These are phyloP conservation scores for Sminthurinus aureus DNA, from an alignment of 2,888 invertebrate genomes.

Conservation along the genomic window DNA sequence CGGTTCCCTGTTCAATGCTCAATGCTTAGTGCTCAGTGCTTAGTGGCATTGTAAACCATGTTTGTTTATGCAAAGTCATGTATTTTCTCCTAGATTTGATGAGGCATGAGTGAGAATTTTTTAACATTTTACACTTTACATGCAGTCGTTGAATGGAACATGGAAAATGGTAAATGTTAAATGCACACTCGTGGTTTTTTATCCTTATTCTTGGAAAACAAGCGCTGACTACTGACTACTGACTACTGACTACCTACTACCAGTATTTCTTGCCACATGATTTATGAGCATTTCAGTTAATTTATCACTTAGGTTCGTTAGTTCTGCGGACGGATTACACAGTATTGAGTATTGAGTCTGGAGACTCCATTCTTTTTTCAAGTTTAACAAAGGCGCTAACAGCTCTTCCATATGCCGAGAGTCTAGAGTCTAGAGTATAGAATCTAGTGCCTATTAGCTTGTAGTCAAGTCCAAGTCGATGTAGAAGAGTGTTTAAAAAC, in stretches of 20 bases:
- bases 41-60: neutral
- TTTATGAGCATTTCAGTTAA: conserved; percentile 50
- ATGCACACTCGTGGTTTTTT: neutral
- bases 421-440: neutral
- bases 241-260: conserved; percentile 9
- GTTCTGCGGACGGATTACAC: neutral
- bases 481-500: too few species aligned
- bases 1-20: too few species aligned
- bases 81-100: neutral
- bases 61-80: conserved; percentile 28
- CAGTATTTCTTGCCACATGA: conserved; percentile 53
- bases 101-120: neutral
- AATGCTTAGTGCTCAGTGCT: too few species aligned
- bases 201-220: neutral
- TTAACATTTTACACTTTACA: neutral
- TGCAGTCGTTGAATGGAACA: too few species aligned
- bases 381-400: neutral
- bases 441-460: too few species aligned
- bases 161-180: too few species aligned
- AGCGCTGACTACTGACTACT: too few species aligned
- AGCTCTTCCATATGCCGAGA: neutral
- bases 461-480: too few species aligned
- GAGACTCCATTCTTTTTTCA: neutral
- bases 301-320: conserved; percentile 51
- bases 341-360: neutral